phyloP scores from a whole-genome alignment of 2,888 invertebrate genomes.

The Cerastis leucographa region DNA sequence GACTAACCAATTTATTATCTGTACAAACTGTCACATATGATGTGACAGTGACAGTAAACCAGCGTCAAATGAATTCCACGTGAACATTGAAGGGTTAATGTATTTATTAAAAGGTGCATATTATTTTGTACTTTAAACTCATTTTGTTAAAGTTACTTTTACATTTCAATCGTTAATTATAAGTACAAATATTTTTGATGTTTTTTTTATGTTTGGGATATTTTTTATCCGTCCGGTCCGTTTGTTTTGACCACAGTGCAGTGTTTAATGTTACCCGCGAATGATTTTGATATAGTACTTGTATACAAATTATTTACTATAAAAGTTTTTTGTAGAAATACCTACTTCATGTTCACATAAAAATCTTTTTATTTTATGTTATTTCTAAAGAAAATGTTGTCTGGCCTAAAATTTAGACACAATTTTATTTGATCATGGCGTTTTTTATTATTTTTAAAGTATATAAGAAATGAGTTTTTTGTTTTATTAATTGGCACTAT shows the following conservation, averaged over 20 bases:
- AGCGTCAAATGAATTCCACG: constrained; percentile 44
- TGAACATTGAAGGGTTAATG: constrained; percentile 32
- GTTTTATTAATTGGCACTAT: constrained; percentile 23
- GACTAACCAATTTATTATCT: background rate
- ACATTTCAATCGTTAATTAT: constrained; percentile 61
- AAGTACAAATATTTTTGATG: constrained; percentile 61
- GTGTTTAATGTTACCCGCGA: constrained; percentile 11
- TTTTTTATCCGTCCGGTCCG: constrained; percentile 17
- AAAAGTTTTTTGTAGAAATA: background rate
- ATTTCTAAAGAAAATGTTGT: background rate
- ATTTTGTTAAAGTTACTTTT: constrained; percentile 44
- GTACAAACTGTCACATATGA: background rate
- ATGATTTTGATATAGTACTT: background rate
- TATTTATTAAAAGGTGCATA: constrained; percentile 46
- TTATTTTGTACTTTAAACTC: constrained; percentile 9
- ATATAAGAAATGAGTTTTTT: constrained; percentile 39
- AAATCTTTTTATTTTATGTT: background rate
- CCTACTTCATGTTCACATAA: background rate
- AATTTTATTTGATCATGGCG: too few relatives aligned
- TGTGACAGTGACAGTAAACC: background rate
- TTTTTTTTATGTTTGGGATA: constrained; percentile 27
- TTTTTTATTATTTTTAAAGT: background rate
- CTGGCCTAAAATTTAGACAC: too few relatives aligned
- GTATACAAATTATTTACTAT: constrained; percentile 32
- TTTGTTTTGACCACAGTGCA: constrained; percentile 9